Evolutionary conservation across 2,888 invertebrate species (phyloP).

Genomic region (Himalopsyche kuldschensis): DNA sequence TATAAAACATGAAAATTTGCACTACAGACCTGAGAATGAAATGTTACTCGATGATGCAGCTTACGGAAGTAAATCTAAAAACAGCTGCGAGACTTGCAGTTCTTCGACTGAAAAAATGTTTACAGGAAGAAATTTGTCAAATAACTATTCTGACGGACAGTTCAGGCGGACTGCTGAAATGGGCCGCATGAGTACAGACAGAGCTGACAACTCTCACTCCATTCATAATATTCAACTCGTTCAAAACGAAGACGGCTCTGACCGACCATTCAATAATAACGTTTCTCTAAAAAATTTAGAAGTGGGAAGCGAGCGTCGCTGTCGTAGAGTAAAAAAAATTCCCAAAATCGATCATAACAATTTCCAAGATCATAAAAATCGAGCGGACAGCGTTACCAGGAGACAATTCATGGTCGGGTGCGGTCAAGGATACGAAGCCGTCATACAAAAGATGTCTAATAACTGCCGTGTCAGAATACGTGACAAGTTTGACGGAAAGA

Average conservation of each 20-base stretch:
- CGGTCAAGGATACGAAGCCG: slow-evolving; percentile 30
- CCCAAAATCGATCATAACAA: slow-evolving; percentile 38
- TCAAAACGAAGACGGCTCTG: slow-evolving; percentile 19
- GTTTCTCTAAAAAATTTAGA: slow-evolving; percentile 34
- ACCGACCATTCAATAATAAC: slow-evolving; percentile 7
- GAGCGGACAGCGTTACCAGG: slow-evolving; percentile 18
- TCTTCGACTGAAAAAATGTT: slow-evolving; percentile 11
- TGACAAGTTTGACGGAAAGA: slow-evolving; percentile 2
- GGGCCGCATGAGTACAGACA: slow-evolving; percentile 2
- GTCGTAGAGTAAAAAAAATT: slow-evolving; percentile 41
- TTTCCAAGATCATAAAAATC: slow-evolving; percentile 23
- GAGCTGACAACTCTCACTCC: slow-evolving; percentile 7
- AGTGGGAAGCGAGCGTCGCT: slow-evolving; percentile 44
- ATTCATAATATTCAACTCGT: slow-evolving; percentile 25
- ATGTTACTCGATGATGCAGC: slow-evolving; percentile 5
- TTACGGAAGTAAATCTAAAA: not conserved
- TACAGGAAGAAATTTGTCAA: not conserved
- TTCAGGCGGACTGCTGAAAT: not conserved
- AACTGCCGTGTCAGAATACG: slow-evolving; percentile 15
- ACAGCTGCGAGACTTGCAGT: not conserved
- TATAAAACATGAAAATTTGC: slow-evolving; percentile 25
- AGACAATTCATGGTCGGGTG: slow-evolving; percentile 31
- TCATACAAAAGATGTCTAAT: slow-evolving; percentile 35
- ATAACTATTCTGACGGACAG: not conserved
- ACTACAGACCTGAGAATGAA: slow-evolving; percentile 9